Base-by-base conservation (phyloP, 2,113 vertebrate species). In the Ciconia stormi region DNA sequence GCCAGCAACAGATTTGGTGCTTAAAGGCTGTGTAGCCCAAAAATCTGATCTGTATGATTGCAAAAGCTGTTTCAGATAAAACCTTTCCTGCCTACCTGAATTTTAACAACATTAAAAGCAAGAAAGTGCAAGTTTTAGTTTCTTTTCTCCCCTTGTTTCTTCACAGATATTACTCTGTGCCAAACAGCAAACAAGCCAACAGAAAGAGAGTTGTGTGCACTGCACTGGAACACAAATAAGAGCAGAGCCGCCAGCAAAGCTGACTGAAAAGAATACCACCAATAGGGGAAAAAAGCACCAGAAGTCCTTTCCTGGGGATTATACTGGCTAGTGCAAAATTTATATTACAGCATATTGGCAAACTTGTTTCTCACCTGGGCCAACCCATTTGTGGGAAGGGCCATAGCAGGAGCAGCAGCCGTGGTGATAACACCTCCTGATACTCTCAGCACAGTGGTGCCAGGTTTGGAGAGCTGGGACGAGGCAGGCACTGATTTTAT, bases 351-450 rank as follows among this genome's bases (percentile, higher is more conserved):
- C 58, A 70, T 10, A 30, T 0, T 27, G 50, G 22, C 44, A 50
- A 85, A 2, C 55, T 21, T 83, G 22, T 25, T 72, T 53, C 96
- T 98, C 90, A 98, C 98, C 98, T 98, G 98, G 36, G 97, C 95
- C 74, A 98, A 93, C 44, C 98, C 98, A 0, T 98, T 97, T 13
- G 98, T 95, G 58, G 98, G 96, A 34, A 98, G 95, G 83, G 98
- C 82, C 87, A 98, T 63, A 0, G 98, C 89, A 73, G 98, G 98
- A 92, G 99, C 98, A 90, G 98, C 98, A 53, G 99, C 97, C 0
- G 99, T 96, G 16, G 99, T 99, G 97, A 99, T 99, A 72, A 99
- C 98, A 20, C 99, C 99, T 47, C 99, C 99, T 6, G 99, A 98
- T 46, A 99, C 99, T 90, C 99, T 98, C 78, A 99, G 96, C 82